These are phyloP conservation scores for Mus spicilegus DNA, from an alignment of 2,113 vertebrate genomes.

Conservation along the genomic window DNA sequence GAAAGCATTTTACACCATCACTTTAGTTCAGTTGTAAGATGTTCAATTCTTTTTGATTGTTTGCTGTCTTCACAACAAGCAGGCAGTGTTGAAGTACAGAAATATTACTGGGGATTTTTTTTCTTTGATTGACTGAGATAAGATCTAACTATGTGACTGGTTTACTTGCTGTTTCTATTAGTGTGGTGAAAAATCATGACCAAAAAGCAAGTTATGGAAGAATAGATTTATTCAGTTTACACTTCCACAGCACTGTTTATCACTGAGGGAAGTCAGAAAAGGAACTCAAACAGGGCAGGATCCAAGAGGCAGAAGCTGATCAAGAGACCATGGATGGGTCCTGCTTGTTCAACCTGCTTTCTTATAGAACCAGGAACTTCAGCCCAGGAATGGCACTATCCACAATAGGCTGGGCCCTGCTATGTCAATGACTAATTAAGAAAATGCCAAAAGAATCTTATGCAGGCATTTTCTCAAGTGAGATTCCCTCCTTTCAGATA, in stretches of 20 bases:
- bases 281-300: background rate
- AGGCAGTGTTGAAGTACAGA: background rate
- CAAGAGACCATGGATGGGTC: background rate
- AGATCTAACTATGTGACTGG: background rate
- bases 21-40: background rate
- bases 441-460: too few species aligned
- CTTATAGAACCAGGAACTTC: background rate
- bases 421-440: too few species aligned
- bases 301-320: background rate
- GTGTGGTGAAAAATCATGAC: background rate
- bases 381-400: background rate
- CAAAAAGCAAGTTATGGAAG: background rate
- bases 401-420: background rate
- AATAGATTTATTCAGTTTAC: background rate
- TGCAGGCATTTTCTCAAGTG: too few species aligned
- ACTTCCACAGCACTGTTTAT: background rate
- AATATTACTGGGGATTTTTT: background rate
- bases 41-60: background rate
- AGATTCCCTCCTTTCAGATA: too few species aligned
- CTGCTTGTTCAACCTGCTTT: background rate
- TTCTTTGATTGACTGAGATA: background rate
- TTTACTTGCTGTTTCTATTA: background rate
- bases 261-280: background rate
- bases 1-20: background rate
- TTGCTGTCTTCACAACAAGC: background rate